Evolutionary conservation across 2,797 vertebrate species (phyloP).

Genomic region (Catamblyrhynchus diadema): DNA sequence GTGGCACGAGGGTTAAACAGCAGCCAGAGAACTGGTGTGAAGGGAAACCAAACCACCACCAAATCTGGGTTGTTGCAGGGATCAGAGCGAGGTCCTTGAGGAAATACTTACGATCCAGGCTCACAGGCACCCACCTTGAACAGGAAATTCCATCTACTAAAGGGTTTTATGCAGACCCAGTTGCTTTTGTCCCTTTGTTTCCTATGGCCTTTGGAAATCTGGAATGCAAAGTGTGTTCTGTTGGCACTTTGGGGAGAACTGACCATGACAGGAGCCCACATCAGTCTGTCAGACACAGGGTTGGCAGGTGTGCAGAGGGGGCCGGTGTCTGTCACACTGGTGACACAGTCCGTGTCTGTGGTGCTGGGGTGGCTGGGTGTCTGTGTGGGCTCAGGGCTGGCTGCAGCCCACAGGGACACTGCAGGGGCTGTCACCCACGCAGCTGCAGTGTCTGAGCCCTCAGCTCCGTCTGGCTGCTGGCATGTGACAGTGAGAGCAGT

Average conservation of each 20-base stretch:
- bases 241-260: not conserved
- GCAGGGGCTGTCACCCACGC: not conserved
- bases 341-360: fast-evolving
- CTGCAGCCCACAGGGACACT: fast-evolving
- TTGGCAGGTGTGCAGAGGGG: not conserved
- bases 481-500: fast-evolving
- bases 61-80: not conserved
- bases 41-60: not conserved
- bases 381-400: fast-evolving
- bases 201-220: not conserved
- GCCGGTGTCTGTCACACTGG: fast-evolving
- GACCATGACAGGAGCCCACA: fast-evolving
- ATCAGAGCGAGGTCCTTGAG: not conserved
- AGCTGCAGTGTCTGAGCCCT: not conserved
- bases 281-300: not conserved
- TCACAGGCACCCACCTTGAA: conserved; percentile 1
- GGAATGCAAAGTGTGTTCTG: not conserved
- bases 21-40: not conserved
- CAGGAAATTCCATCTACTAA: conserved; percentile 11
- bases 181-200: not conserved
- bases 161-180: not conserved
- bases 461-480: not conserved
- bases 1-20: not conserved
- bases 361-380: not conserved
- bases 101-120: conserved; percentile 9